A percentile compares a stretch with the other conserved stretches of the same genome.
phyloP scores from a whole-genome alignment of 2,113 vertebrate species.

The Athene cunicularia region DNA sequence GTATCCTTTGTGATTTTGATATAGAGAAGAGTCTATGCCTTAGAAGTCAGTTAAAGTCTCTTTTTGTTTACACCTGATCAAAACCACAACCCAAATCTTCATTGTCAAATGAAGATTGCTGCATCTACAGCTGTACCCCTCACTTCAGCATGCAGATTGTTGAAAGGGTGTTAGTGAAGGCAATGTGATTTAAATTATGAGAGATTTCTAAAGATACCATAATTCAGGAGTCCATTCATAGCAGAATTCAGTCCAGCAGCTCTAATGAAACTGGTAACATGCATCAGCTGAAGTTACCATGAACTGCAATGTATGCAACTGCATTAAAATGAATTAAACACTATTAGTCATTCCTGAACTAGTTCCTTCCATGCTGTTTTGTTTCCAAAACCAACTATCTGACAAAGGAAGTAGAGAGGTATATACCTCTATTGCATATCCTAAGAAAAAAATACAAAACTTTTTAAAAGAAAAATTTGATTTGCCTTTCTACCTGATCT shows the following conservation, averaged over 20 bases:
- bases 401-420: not conserved
- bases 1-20: not conserved
- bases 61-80: not conserved
- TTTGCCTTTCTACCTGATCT: not conserved
- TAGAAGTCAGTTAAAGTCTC: not conserved
- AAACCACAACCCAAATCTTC: not conserved
- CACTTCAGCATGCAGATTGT: not conserved
- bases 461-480: not conserved
- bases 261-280: not conserved
- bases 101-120: not conserved
- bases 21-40: not conserved
- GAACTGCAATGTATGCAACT: not conserved
- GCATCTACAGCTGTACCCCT: too few species aligned
- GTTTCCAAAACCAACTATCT: not conserved
- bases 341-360: not conserved
- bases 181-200: not conserved
- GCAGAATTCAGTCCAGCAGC: not conserved
- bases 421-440: not conserved
- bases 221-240: not conserved
- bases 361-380: not conserved
- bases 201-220: not conserved
- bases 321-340: not conserved
- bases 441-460: not conserved
- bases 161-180: not conserved
- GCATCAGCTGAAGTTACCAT: not conserved